Percentiles rank a stretch among this genome's conserved stretches.
Evolutionary conservation across 1,140 invertebrate species (phyloP).

Genomic region (Leptopilina clavipes): DNA sequence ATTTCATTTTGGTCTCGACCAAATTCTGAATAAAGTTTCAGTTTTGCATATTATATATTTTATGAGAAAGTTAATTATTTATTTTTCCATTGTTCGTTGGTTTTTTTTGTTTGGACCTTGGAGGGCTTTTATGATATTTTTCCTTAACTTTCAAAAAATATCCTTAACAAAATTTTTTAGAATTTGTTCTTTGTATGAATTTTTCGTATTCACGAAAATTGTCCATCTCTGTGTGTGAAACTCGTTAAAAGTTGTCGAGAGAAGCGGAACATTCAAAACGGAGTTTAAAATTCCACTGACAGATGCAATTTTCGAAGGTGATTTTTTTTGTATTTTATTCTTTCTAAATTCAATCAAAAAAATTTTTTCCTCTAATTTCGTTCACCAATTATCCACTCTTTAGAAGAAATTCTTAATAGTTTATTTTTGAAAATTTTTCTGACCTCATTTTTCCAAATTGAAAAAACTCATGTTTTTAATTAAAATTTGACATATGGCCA

Average conservation of each 20-base stretch:
- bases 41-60: not conserved
- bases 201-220: too few relatives aligned
- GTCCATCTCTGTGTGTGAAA: slow-evolving; percentile 10
- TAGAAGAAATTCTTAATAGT: too few relatives aligned
- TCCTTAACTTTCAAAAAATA: too few relatives aligned
- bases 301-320: not conserved
- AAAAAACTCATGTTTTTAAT: too few relatives aligned
- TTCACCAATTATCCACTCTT: not conserved
- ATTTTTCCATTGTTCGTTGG: not conserved
- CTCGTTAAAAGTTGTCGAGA: slow-evolving; percentile 19
- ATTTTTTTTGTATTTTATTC: not conserved
- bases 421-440: too few relatives aligned
- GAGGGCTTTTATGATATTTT: too few relatives aligned
- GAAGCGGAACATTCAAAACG: slow-evolving; percentile 6
- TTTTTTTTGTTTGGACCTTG: not conserved
- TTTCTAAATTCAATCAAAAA: slow-evolving; percentile 1
- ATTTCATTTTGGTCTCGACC: slow-evolving; percentile 46
- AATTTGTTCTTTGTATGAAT: too few relatives aligned
- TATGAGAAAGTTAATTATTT: slow-evolving; percentile 20
- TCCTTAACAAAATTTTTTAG: too few relatives aligned
- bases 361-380: not conserved
- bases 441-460: too few relatives aligned
- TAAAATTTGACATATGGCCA: too few relatives aligned
- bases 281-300: slow-evolving; percentile 17
- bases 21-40: slow-evolving; percentile 14